phyloP scores from a whole-genome alignment of 1,140 invertebrate species.

The Sycobia sp. region DNA sequence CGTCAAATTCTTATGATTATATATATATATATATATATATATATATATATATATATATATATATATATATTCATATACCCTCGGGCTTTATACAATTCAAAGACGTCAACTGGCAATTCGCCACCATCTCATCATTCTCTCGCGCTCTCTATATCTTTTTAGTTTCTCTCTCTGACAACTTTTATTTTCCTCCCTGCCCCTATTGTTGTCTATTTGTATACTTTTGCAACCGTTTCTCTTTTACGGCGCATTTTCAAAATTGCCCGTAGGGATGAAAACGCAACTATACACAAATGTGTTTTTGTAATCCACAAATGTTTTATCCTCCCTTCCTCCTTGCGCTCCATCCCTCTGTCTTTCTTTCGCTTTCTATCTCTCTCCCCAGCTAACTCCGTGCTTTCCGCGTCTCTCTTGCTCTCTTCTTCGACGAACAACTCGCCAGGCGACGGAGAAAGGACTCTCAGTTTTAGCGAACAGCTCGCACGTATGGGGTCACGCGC shows the following conservation, averaged over 20 bases:
- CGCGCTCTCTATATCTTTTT: neutral
- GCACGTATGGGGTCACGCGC: neutral
- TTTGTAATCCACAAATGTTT: neutral
- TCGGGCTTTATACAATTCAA: neutral
- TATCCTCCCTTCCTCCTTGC: neutral
- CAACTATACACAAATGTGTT: too few relatives aligned
- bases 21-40: neutral
- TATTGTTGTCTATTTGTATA: too few relatives aligned
- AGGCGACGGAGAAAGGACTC: neutral
- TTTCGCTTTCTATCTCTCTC: neutral
- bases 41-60: too few relatives aligned
- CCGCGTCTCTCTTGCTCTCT: neutral
- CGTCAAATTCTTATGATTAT: neutral
- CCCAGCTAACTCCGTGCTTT: neutral
- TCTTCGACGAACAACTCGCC: neutral
- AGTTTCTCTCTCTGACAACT: too few relatives aligned
- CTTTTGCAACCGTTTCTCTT: too few relatives aligned
- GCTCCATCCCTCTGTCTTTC: neutral
- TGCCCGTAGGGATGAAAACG: too few relatives aligned
- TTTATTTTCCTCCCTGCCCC: too few relatives aligned
- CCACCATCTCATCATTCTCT: neutral
- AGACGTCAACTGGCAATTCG: constrained; percentile 1
- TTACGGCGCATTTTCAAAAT: too few relatives aligned
- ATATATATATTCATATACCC: neutral
- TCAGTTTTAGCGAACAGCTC: constrained; percentile 10